Conservation (phyloP, 1,140 invertebrate genomes). For the Aphelenchoides besseyi region DNA sequence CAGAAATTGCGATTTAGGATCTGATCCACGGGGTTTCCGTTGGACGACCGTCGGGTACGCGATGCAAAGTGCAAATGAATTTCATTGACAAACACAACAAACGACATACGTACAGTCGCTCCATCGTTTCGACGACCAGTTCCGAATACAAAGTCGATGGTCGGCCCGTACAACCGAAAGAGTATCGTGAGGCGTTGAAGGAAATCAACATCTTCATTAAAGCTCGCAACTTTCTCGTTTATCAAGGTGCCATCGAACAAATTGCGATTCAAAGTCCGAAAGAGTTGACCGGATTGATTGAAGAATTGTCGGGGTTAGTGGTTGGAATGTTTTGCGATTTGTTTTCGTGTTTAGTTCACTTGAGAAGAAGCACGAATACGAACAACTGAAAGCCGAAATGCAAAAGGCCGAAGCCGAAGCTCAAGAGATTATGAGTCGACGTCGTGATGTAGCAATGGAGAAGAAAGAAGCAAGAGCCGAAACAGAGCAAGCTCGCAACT, state of each 20-base stretch:
- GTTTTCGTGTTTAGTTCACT: slow-evolving; percentile 67
- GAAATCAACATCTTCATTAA: slow-evolving; percentile 96
- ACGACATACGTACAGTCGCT: slow-evolving; percentile 83
- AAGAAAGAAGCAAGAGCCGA: slow-evolving; percentile 95
- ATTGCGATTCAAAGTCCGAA: slow-evolving; percentile 99
- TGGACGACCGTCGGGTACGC: slow-evolving; percentile 79
- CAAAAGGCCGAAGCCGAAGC: slow-evolving; percentile 94
- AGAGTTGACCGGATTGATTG: slow-evolving; percentile 91
- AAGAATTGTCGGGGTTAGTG: slow-evolving; percentile 88
- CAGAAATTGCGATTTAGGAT: slow-evolving; percentile 67
- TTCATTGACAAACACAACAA: slow-evolving; percentile 77
- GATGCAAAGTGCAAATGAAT: slow-evolving; percentile 79
- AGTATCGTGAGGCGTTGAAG: slow-evolving; percentile 84
- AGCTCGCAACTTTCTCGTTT: slow-evolving; percentile 98
- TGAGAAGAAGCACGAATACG: slow-evolving; percentile 91
- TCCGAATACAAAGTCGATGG: slow-evolving; percentile 92
- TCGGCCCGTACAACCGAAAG: slow-evolving; percentile 78
- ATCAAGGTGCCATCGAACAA: slow-evolving; percentile 97
- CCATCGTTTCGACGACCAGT: slow-evolving; percentile 75
- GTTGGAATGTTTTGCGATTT: slow-evolving; percentile 5
- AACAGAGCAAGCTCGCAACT: slow-evolving; percentile 97
- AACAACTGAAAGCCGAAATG: slow-evolving; percentile 84
- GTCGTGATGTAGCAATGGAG: slow-evolving; percentile 94
- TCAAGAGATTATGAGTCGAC: slow-evolving; percentile 95
- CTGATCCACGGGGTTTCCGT: slow-evolving; percentile 97